These are phyloP conservation scores for Cynaeus angustus DNA, from an alignment of 2,888 invertebrate species.

Conservation along the genomic window DNA sequence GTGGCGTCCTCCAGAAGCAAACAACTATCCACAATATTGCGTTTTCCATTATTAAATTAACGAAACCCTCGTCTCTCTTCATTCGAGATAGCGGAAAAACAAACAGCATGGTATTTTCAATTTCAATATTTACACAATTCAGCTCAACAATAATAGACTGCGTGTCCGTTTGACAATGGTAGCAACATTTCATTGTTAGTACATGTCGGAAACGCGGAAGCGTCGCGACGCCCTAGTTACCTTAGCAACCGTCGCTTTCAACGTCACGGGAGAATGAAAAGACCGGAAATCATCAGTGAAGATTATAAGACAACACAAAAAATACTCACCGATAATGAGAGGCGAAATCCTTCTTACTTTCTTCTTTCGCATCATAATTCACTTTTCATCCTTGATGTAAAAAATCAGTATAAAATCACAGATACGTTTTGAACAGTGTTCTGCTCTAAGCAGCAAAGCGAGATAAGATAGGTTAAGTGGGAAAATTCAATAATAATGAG, in stretches of 20 bases:
- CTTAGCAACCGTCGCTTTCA: constrained; percentile 32
- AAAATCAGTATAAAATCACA: no score
- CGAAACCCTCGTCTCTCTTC: not conserved
- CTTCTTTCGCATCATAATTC: constrained; percentile 17
- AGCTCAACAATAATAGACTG: constrained; percentile 28
- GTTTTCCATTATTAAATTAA: constrained; percentile 6
- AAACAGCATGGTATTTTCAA: constrained; percentile 26
- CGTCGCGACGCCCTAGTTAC: constrained; percentile 39
- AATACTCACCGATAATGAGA: constrained; percentile 31
- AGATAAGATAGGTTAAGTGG: constrained; percentile 11
- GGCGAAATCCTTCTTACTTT: constrained; percentile 27
- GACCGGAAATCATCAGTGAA: constrained; percentile 30
- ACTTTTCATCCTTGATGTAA: no score
- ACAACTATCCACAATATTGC: not conserved
- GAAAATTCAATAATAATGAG: constrained; percentile 22
- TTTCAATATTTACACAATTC: constrained; percentile 30
- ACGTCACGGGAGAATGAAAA: constrained; percentile 28
- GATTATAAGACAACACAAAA: constrained; percentile 10
- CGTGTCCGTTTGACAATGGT: constrained; percentile 31
- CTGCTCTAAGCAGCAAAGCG: not conserved
- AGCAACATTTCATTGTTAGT: constrained; percentile 38
- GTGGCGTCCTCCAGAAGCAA: not conserved
- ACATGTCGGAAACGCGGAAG: constrained; percentile 30
- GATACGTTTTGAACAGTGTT: not conserved
- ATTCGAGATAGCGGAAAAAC: constrained; percentile 14